Evolutionary conservation across 2,888 invertebrate genomes (phyloP).

Genomic region (Erebia aethiops): DNA sequence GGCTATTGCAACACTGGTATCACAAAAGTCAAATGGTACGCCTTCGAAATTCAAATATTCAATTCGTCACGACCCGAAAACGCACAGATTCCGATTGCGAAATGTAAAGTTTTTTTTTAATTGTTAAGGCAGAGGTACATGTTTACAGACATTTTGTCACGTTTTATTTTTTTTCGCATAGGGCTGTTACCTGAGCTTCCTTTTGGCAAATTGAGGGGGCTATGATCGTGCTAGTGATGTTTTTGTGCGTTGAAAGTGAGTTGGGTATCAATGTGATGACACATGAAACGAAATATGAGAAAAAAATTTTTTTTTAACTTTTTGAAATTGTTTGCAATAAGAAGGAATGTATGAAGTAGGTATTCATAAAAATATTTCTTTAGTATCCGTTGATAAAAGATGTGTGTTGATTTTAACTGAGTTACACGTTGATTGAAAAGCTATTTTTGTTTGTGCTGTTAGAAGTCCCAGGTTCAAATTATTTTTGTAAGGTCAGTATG

Average conservation of each 20-base stretch:
- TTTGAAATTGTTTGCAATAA: conserved; percentile 22
- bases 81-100: conserved; percentile 51
- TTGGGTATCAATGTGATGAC: conserved; percentile 70
- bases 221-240: conserved; percentile 57
- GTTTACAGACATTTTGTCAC: conserved; percentile 83
- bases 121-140: conserved; percentile 71
- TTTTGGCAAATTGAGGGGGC: conserved; percentile 70
- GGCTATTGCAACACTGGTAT: conserved; percentile 66
- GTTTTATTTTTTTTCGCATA: conserved; percentile 58
- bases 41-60: conserved; percentile 67
- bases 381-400: conserved; percentile 27
- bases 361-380: conserved; percentile 21
- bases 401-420: conserved; percentile 21
- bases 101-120: conserved; percentile 60
- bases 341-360: conserved; percentile 20
- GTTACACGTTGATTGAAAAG: conserved; percentile 2
- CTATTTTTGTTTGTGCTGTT: background rate
- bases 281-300: conserved; percentile 52
- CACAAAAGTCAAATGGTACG: conserved; percentile 71
- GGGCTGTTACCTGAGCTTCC: conserved; percentile 68
- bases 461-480: no score
- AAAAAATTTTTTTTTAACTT: conserved; percentile 47
- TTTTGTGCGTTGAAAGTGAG: conserved; percentile 51
- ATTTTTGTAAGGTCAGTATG: no score
- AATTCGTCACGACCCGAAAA: conserved; percentile 62